A percentile compares a stretch with the other conserved stretches of the same genome.
These are phyloP conservation scores for Threskiornis aethiopicus DNA, from an alignment of 2,797 vertebrate species.

Conservation along the genomic window DNA sequence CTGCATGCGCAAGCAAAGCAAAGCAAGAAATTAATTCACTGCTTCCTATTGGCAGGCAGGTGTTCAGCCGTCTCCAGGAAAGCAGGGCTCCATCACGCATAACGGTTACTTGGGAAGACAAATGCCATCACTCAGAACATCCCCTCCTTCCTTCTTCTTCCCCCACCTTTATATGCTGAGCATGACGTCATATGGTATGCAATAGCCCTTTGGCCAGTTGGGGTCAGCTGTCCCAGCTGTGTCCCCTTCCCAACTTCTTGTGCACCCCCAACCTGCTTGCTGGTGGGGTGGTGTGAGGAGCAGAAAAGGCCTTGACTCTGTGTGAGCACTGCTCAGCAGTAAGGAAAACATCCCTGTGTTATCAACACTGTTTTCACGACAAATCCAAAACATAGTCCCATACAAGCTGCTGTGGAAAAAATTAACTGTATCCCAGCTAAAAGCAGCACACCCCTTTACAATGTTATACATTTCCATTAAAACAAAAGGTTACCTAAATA, in stretches of 20 bases:
- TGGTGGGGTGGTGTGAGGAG: neutral
- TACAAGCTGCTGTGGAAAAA: neutral
- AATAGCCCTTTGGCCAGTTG: neutral
- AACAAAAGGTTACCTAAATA: neutral
- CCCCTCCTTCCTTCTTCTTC: no score
- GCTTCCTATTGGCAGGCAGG: neutral
- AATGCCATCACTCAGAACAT: no score
- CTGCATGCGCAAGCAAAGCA: accelerated
- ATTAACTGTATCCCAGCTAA: neutral
- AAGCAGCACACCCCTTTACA: neutral
- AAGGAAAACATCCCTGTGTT: neutral
- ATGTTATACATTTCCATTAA: neutral
- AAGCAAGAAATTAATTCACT: neutral
- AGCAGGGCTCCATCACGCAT: accelerated
- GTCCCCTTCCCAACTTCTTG: neutral
- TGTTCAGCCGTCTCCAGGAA: neutral
- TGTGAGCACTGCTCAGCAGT: neutral
- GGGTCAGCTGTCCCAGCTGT: neutral
- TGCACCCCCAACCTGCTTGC: neutral
- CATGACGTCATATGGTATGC: neutral
- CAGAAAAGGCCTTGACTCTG: neutral
- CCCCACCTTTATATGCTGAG: no score
- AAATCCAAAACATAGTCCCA: neutral
- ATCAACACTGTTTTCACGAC: neutral
- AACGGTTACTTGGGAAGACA: no score